Conservation (phyloP, 2,888 invertebrate species). For the Sinodicranocentrus sp. region DNA sequence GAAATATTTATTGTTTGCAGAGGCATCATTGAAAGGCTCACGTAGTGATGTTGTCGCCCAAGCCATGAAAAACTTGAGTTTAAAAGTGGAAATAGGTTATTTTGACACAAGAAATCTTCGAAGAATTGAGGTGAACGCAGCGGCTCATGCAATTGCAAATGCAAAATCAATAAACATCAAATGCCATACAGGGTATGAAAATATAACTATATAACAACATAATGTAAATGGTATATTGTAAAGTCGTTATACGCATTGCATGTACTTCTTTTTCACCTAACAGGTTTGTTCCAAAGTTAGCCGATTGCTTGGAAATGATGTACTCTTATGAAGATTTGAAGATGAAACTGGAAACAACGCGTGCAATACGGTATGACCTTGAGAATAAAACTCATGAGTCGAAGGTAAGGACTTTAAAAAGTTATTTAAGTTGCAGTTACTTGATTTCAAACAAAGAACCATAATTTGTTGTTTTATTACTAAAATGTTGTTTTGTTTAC, state of each 20-base stretch:
- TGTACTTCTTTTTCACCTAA: not conserved
- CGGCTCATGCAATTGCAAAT: slow-evolving; percentile 85
- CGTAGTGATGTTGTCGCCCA: slow-evolving; percentile 84
- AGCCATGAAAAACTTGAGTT: slow-evolving; percentile 84
- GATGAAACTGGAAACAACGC: slow-evolving; percentile 58
- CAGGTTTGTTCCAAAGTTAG: slow-evolving; percentile 67
- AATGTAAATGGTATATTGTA: no score
- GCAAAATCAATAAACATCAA: slow-evolving; percentile 89
- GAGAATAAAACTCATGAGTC: slow-evolving; percentile 67
- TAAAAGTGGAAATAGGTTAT: slow-evolving; percentile 80
- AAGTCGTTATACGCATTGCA: no score
- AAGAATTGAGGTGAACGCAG: slow-evolving; percentile 79
- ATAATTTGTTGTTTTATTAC: not conserved
- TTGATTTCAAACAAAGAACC: no score
- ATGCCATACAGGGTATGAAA: slow-evolving; percentile 84
- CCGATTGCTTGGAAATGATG: slow-evolving; percentile 69
- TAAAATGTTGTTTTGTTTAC: not conserved
- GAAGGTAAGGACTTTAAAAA: no score
- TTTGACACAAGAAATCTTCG: slow-evolving; percentile 78
- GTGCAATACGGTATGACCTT: slow-evolving; percentile 56
- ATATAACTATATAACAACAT: no score
- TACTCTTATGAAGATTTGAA: slow-evolving; percentile 64
- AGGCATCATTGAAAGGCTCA: slow-evolving; percentile 86
- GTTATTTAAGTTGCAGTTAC: no score
- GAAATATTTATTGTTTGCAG: slow-evolving; percentile 78